A percentile compares a stretch with the other conserved stretches of the same genome.
Evolutionary conservation across 2,797 vertebrate species (phyloP).

Genomic region (Gymnothorax javanicus): DNA sequence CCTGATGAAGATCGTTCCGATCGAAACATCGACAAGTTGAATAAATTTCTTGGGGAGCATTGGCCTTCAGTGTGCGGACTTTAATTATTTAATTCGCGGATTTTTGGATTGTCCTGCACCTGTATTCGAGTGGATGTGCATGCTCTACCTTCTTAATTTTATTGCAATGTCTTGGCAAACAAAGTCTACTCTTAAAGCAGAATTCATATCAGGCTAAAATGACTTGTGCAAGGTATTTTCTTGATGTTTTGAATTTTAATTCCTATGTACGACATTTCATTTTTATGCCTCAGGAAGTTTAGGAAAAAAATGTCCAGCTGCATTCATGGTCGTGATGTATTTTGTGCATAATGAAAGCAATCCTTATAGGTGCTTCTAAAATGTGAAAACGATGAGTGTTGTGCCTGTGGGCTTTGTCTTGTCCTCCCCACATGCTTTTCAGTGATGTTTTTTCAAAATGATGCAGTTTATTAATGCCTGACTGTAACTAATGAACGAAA

Average conservation of each 20-base stretch:
- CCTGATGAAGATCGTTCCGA: too few species aligned
- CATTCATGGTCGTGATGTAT: background rate
- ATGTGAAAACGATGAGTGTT: background rate
- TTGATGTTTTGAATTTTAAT: background rate
- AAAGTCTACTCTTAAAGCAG: background rate
- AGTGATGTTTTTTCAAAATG: background rate
- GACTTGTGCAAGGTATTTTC: background rate
- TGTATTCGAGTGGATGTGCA: too few species aligned
- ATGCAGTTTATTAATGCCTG: background rate
- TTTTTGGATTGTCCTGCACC: too few species aligned
- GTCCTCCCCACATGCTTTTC: background rate
- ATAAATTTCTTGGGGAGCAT: too few species aligned
- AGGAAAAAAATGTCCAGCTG: background rate
- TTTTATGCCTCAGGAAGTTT: background rate
- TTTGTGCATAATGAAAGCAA: background rate
- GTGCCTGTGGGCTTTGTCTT: background rate
- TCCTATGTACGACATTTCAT: background rate
- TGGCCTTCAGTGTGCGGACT: too few species aligned
- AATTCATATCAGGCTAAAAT: background rate
- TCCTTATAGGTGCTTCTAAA: background rate
- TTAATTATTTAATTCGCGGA: too few species aligned
- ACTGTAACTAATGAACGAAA: too few species aligned
- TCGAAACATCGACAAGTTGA: too few species aligned
- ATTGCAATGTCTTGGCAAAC: background rate
- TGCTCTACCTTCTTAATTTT: too few species aligned